Evolutionary conservation across 2,797 vertebrate genomes (phyloP), one percentile per base, ranked within the genome.

Genomic region (Falco columbarius): DNA sequence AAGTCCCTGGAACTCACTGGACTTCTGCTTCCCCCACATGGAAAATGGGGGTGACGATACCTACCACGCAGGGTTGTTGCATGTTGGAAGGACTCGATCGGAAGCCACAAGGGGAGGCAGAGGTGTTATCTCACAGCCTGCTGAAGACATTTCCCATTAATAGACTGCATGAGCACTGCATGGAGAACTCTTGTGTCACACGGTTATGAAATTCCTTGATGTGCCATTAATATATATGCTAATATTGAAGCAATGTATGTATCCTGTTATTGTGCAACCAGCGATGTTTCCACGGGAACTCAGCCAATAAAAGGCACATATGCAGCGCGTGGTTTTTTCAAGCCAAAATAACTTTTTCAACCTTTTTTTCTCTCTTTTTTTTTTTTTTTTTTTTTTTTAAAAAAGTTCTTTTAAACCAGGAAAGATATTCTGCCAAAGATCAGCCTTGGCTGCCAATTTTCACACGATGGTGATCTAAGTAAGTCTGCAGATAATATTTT

Each of bases 151-250:
- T 56, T 16, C n/a, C 29, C 62, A 87, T 90, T 52, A 76, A 66
- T 7, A 36, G 46, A n/a, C n/a, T 77, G 21, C 44, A 70, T 13
- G 66, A 92, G 80, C 6, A 1, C 47, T 4, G 59, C 52, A 66
- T 12, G 47, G 66, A 83, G 90, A 83, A 54, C 49, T 49, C 90
- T 96, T 77, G 91, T 97, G 96, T 75, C 79, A 66, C 5, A 55
- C 0, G 8, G 59, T 97, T 93, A 94, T 8, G 72, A 96, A 96
- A 98, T 42, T 42, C 75, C 79, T 92, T 67, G 47, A 74, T 34
- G 36, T 77, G 80, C 81, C 92, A 90, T 92, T 97, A 97, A 95
- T 92, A 93, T 83, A 75, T 58, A 81, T 74, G 81, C 32, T 95
- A 90, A 89, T 95, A 82, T 79, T 73, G 81, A 92, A 96, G 87